Evolutionary conservation across 2,797 vertebrate genomes (phyloP), one percentile per base, ranked within the genome.

Genomic region (Dendrocincla tyrannina): DNA sequence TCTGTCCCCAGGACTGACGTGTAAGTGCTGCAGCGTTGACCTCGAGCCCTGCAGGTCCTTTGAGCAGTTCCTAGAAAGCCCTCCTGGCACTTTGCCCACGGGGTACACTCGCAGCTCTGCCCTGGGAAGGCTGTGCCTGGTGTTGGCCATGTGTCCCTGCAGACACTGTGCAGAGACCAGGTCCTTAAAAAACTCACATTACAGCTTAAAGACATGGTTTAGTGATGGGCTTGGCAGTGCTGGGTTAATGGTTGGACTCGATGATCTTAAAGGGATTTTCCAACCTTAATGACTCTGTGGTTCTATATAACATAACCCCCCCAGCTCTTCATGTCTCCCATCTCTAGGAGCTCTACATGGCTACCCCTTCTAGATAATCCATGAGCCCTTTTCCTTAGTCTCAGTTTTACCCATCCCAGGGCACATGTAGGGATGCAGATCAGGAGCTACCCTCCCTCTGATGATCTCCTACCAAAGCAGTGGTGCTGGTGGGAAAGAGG

Each of bases 31-130:
- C 50, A 73, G 59, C 0, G 0, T 11, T 92, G 95, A 82, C 83
- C 95, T 89, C 80, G 23, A 83, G 33, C 53, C 46, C 68, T 1
- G 4, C 56, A 70, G 60, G 49, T 73, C 87, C 82, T 56, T 46
- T 76, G 66, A 93, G 79, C 60, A 88, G 69, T 93, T 96, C 92
- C 96, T 91, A 87, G 94, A 95, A 96, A 96, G 76, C 85, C 28
- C 49, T 95, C 44, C 81, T 91, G 95, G 92, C 47, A 0, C 35
- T 13, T 66, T 78, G 88, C 95, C 95, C 66, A 1, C 0, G 10
- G 83, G 87, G 42, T 41, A 18, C 4, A 20, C 53, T 41, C 70
- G 76, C n/a, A 39, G 44, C 52, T 92, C n/a, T 89, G 81, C 64
- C 69, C 83, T 50, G 73, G 25, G 41, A 63, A 42, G 50, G 62